Base-by-base conservation (phyloP, 2,888 invertebrate genomes). In the Leucophenga maculata region DNA sequence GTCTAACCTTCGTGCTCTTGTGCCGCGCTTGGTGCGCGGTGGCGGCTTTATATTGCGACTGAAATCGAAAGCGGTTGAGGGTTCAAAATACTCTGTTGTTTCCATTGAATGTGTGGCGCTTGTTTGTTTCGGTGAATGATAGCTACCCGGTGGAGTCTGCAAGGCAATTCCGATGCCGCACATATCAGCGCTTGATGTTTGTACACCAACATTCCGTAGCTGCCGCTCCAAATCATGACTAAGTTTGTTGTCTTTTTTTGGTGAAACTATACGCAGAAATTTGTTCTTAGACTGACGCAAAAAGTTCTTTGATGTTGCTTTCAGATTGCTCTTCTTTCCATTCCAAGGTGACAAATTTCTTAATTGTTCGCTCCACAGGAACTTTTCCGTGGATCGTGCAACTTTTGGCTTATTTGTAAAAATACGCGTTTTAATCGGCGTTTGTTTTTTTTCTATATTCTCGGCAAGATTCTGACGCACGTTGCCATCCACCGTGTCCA, bases 401-500 rank as follows among this genome's bases (percentile, higher is more conserved):
- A 22, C 31, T 6, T 48, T 13, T 3, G 67, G 6, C 54, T 71
- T 67, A 4, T 44, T 66, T 26, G 22, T 65, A 60, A 18, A 60
- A n/a, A 75, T 31, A n/a, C 75, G 74, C 0, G 78, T 76, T 65
- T 88, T 88, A 0, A 86, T 79, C 3, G 88, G 88, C 4, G 88
- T 88, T 1, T 84, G 78, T 69, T 88, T 88, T 39, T 78, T 77
- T 20, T 82, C 79, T 70, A 87, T 85, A 64, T 88, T 87, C n/a
- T 76, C 75, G 0, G 83, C 87, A 14, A 88, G 76, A 74, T 88
- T 88, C 59, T 85, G 79, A 54, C 77, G 78, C 6, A 82, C 77
- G 6, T 73, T 75, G 1, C 85, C 83, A 72, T 88, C 88, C 0
- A 88, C 88, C 0, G 86, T 87, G 64, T 88, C 88, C 22, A 88